These are phyloP conservation scores for Melanostoma scalare DNA, from an alignment of 2,888 invertebrate species.

Conservation along the genomic window DNA sequence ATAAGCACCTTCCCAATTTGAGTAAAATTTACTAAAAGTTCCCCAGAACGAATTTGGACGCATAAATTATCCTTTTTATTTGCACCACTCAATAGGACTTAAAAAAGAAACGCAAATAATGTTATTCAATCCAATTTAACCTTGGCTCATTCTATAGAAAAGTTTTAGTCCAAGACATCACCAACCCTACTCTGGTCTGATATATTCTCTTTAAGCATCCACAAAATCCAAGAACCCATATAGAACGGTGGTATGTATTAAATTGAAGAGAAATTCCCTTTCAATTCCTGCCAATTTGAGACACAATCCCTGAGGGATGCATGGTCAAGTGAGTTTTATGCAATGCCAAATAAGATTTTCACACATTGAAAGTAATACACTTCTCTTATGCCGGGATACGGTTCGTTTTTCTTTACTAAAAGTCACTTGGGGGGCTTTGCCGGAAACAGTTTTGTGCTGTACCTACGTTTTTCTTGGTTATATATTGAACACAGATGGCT, in stretches of 20 bases:
- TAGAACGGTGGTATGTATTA: constrained; percentile 49
- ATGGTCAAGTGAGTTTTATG: constrained; percentile 73
- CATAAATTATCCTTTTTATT: constrained; percentile 71
- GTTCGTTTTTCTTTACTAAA: constrained; percentile 49
- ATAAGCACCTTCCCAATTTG: constrained; percentile 24
- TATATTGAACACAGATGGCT: constrained; percentile 9
- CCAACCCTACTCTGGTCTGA: constrained; percentile 29
- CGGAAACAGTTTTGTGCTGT: constrained; percentile 45
- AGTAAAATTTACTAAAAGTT: constrained; percentile 32
- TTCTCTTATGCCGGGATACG: constrained; percentile 42
- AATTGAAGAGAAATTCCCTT: constrained; percentile 70
- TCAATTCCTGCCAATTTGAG: constrained; percentile 73
- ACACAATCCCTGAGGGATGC: constrained; percentile 66
- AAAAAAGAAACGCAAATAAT: constrained; percentile 63
- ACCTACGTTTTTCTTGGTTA: constrained; percentile 6
- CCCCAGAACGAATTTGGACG: constrained; percentile 40
- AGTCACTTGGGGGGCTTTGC: constrained; percentile 44
- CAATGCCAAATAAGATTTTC: constrained; percentile 72
- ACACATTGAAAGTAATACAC: constrained; percentile 71
- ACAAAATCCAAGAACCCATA: constrained; percentile 28
- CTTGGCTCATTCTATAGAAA: constrained; percentile 51
- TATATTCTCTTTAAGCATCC: constrained; percentile 42
- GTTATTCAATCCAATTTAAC: constrained; percentile 72
- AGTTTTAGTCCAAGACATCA: constrained; percentile 29
- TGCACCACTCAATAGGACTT: constrained; percentile 44